Evolutionary conservation across 2,797 vertebrate genomes (phyloP), one percentile per base, ranked within the genome.

Genomic region (Catamblyrhynchus diadema): DNA sequence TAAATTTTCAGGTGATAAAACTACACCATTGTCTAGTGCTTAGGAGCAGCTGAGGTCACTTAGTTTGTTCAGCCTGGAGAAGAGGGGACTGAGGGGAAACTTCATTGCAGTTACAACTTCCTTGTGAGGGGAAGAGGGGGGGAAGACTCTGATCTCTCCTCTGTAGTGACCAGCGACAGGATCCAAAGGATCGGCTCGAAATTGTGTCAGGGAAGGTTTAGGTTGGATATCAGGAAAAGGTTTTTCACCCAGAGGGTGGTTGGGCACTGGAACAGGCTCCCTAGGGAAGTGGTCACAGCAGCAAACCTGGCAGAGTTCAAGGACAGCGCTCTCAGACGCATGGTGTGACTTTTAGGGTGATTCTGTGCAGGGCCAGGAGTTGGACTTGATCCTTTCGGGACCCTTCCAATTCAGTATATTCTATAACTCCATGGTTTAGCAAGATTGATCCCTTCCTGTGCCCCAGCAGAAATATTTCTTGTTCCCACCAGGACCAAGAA

Each of bases 1-100:
- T 95, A 96, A 81, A 25, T 81, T 93, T 78, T 81, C 50, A 25
- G 28, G 21, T 24, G 24, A 60, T 39, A 51, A 77, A 83, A 41
- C 23, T 64, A 60, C n/a, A 65, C 62, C 6, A 41, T 11, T 79
- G 13, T 69, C 8, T 75, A 56, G 32, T 48, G 45, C 21, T 86
- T 81, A 54, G 60, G 66, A 25, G 35, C 0, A 0, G 9, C 23
- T 84, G 60, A 84, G 73, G 60, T 66, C 47, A 19, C 35, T 30
- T 30, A 9, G 9, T 35, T 39, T 39, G 23, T 47, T 54, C 41
- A 66, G 27, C 27, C 47, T 60, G 48, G 14, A 48, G 47, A 69
- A 51, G 25, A 33, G 19, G 14, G 12, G 19, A 41, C 30, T 47
- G 45, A 84, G 39, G 13, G 9, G 16, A 47, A 25, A 60, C 20